Evolutionary conservation across 2,888 invertebrate species (phyloP), one percentile per base, ranked within the genome.

Genomic region (Ypsolopha sequella): DNA sequence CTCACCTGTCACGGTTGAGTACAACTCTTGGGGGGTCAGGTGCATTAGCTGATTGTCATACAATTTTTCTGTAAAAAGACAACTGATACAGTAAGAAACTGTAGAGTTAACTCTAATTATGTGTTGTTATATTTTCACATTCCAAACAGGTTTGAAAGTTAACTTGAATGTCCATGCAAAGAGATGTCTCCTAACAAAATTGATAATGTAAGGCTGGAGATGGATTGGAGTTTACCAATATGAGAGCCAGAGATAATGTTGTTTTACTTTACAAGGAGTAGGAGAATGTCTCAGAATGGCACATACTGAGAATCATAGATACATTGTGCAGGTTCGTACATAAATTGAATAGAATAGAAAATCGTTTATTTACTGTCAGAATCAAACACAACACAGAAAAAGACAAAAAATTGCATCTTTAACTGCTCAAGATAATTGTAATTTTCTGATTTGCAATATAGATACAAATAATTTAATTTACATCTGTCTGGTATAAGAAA

Each of bases 251-350:
- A 60, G 60, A 63, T 63, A 59, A 59, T 56, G 62, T 64, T 60
- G 60, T 65, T 68, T 70, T 66, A 60, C 61, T 58, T 60, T 60
- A 56, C 54, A 62, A 65, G 67, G 65, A 68, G 63, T 72, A 77
- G 68, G 68, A 80, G 69, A 74, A 82, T 81, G 80, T 70, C 77
- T 72, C 78, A 88, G 75, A 70, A 89, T 89, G 89, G 87, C 88
- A 74, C 80, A 84, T 68, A 76, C 86, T 76, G 90, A 90, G 70
- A 89, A 89, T 82, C 89, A 89, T 75, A 88, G 92, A 70, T 90
- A 90, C 80, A 92, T 93, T 74, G 91, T 93, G 63, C 94, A 95
- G 90, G 95, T 95, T 58, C 70, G 79, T 79, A 54, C 41, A 6
- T 14, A 13, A 4, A 7, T 43, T 13, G 8, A 24, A 24, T n/a